Evolutionary conservation across 2,113 vertebrate genomes (phyloP), one percentile per base, ranked within the genome.

Genomic region (Melanerpes aurifrons): DNA sequence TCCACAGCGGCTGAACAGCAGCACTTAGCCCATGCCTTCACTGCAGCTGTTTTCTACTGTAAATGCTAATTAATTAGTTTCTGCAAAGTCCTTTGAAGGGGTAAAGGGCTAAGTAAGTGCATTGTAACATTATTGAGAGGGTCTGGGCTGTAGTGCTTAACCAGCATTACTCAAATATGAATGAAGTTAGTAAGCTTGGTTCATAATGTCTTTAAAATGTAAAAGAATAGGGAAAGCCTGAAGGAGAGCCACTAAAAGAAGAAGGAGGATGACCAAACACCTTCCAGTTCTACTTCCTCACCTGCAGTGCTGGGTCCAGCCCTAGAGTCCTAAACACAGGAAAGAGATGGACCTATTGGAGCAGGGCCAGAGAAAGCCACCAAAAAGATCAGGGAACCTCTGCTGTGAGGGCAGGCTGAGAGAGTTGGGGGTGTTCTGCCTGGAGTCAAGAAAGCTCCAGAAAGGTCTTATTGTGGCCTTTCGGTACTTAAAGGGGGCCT

Each of bases 21-120:
- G 68, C 40, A 32, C 82, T 21, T 22, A 86, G 31, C 68, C 47
- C 1, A 0, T 21, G 75, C 12, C 5, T 3, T 58, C 45, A 25
- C 19, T 63, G 74, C 13, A 59, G 83, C 43, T 47, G 66, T 28
- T 76, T 76, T 69, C 61, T 93, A 50, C 68, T 80, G 4, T 12
- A 32, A 45, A 53, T 67, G 53, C 4, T 54, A 45, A 63, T 95
- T 16, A 66, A 72, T 82, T 47, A 11, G 10, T 82, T 76, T 75
- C 82, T 92, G 72, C 53, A 77, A 80, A 92, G 76, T 29, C 64
- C n/a, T 82, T 73, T 83, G 80, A 67, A 86, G 59, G 61, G 31
- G n/a, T 40, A 59, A 76, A 86, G 64, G 5, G 26, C 32, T 47
- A 56, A 81, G 29, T 35, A 59, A 61, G 25, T 7, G 9, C 12